Percentiles rank a stretch among this genome's conserved stretches.
Evolutionary conservation across 2,888 invertebrate genomes (phyloP).

Genomic region (Lasius fuliginosus): DNA sequence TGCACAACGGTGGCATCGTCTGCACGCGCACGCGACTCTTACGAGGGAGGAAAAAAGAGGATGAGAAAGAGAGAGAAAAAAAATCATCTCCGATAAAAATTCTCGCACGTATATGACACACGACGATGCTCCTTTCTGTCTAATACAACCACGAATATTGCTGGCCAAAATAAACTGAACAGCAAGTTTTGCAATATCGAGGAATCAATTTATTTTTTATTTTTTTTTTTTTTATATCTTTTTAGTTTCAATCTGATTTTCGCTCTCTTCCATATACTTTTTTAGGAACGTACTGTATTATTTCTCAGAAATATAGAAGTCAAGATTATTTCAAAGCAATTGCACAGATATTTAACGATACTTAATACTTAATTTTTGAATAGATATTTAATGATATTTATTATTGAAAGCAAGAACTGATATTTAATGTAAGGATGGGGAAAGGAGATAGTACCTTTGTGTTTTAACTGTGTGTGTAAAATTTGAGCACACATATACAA

Average conservation of each 20-base stretch:
- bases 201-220: background rate
- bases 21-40: slow-evolving; percentile 27
- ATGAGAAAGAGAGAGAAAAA: background rate
- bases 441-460: background rate
- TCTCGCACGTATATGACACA: background rate
- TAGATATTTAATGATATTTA: background rate
- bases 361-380: background rate
- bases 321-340: background rate
- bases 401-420: too few relatives aligned
- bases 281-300: background rate
- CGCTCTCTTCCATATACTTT: background rate
- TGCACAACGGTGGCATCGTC: slow-evolving; percentile 12
- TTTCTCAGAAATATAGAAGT: background rate
- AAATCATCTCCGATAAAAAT: slow-evolving; percentile 31
- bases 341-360: background rate
- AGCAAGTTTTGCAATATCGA: background rate
- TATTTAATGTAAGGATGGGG: too few relatives aligned
- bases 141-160: background rate
- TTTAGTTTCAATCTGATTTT: background rate
- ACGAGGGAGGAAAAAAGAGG: background rate
- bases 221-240: background rate
- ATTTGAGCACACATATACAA: background rate
- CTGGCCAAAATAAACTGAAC: background rate
- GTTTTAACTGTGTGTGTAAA: background rate
- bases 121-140: slow-evolving; percentile 1